A percentile compares a stretch with the other conserved stretches of the same genome.
Evolutionary conservation across 2,113 vertebrate species (phyloP).

Genomic region (Gadus macrocephalus): DNA sequence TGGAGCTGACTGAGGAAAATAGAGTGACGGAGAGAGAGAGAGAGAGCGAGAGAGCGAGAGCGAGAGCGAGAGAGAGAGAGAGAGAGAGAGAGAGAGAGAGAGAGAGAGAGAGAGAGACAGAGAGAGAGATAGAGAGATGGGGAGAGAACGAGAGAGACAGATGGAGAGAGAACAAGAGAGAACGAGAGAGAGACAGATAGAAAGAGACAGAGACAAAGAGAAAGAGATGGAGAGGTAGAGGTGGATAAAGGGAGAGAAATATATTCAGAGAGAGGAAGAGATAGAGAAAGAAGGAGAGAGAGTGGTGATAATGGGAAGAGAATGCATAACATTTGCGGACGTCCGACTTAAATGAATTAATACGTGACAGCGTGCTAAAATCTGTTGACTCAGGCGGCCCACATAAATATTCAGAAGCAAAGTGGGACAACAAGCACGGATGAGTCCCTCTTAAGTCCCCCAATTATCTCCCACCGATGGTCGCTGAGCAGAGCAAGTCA

Average conservation of each 20-base stretch:
- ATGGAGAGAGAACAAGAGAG: neutral
- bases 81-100: neutral
- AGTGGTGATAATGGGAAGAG: constrained; percentile 7
- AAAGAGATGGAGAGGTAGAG: neutral
- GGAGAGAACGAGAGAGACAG: neutral
- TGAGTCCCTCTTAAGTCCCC: neutral
- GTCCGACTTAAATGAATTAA: constrained; percentile 10
- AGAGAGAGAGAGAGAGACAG: neutral
- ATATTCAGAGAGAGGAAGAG: constrained; percentile 13
- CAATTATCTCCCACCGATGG: neutral
- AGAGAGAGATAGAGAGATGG: constrained; percentile 1
- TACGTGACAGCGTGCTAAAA: neutral
- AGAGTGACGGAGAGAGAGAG: constrained; percentile 1
- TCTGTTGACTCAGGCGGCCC: constrained; percentile 5
- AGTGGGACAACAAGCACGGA: neutral
- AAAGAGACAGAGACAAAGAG: neutral
- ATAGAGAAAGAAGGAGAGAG: constrained; percentile 1
- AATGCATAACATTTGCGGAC: neutral
- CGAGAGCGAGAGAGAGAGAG: neutral
- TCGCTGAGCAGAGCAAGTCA: neutral
- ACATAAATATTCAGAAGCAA: constrained; percentile 9
- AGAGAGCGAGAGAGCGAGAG: constrained; percentile 1
- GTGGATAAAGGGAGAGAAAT: neutral
- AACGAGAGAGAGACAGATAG: neutral
- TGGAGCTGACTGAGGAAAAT: constrained; percentile 42